phyloP scores from a whole-genome alignment of 2,888 invertebrate species.

The Pollenia griseotomentosa region DNA sequence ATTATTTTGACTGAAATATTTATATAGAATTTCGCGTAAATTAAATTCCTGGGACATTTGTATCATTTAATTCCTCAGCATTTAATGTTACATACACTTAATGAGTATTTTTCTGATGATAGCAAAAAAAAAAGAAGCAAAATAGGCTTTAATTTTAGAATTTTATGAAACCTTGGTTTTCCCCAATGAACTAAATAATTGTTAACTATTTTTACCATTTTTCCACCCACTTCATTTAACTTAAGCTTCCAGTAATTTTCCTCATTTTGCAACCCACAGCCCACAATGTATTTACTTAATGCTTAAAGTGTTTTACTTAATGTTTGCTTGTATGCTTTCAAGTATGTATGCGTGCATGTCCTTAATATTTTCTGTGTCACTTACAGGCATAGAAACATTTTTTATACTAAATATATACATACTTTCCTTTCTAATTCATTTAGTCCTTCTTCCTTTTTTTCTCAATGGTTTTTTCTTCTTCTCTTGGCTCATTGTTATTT shows the following conservation, averaged over 20 bases:
- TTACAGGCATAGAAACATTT: conserved; percentile 48
- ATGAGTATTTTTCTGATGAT: background rate
- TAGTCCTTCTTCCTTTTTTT: background rate
- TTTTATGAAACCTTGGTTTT: conserved; percentile 15
- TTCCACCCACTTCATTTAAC: conserved; percentile 29
- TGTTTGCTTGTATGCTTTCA: background rate
- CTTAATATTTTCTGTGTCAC: conserved; percentile 59
- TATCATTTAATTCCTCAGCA: background rate
- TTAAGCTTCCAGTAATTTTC: background rate
- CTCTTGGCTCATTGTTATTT: conserved; percentile 21
- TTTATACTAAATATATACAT: background rate
- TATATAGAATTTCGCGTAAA: background rate
- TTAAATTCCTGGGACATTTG: background rate
- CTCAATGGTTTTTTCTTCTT: background rate
- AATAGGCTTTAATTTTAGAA: background rate
- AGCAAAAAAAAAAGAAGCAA: background rate
- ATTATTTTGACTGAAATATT: too few species aligned
- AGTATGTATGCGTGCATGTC: conserved; percentile 7
- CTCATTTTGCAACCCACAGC: background rate
- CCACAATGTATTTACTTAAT: conserved; percentile 21
- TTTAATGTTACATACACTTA: background rate
- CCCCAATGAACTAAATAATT: conserved; percentile 29
- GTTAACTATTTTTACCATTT: conserved; percentile 11
- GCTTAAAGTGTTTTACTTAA: conserved; percentile 1
- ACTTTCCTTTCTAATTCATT: background rate